A percentile compares a stretch with the other conserved stretches of the same genome.
Conservation (phyloP, 2,888 invertebrate species). For the Parelbella ahira region DNA sequence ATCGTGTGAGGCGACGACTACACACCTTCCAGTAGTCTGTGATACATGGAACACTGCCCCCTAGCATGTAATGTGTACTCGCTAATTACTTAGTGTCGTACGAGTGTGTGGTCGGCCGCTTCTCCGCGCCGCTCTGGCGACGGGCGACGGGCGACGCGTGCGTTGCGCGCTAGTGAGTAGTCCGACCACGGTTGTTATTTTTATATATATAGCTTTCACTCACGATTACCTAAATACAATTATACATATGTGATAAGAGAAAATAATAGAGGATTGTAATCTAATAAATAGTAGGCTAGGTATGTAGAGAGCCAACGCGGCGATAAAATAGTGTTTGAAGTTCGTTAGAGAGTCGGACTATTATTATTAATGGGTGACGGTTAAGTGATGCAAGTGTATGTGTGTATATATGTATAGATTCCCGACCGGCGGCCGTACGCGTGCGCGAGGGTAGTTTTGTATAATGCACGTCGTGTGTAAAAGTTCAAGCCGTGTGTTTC, state of each 20-base stretch:
- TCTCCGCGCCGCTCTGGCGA: too few relatives aligned
- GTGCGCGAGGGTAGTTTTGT: constrained; percentile 7
- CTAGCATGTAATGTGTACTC: constrained; percentile 17
- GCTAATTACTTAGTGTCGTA: too few relatives aligned
- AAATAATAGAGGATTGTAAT: constrained; percentile 4
- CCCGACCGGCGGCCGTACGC: constrained; percentile 1
- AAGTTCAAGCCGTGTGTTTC: constrained; percentile 4
- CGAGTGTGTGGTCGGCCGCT: too few relatives aligned
- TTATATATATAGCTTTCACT: constrained; percentile 13
- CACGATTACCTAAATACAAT: constrained; percentile 3
- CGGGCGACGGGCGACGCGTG: too few relatives aligned
- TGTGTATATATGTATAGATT: too few relatives aligned
- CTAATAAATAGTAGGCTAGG: constrained; percentile 8
- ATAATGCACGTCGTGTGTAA: constrained; percentile 2
- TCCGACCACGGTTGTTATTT: constrained; percentile 6
- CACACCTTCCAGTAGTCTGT: constrained; percentile 12
- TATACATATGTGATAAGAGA: constrained; percentile 19
- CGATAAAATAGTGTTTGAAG: constrained; percentile 3
- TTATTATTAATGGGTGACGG: too few relatives aligned
- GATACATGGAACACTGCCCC: constrained; percentile 20
- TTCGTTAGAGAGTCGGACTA: neutral
- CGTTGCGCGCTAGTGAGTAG: too few relatives aligned
- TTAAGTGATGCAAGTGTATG: too few relatives aligned
- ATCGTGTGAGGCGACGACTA: too few relatives aligned
- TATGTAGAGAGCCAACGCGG: constrained; percentile 1